Conservation (phyloP, 2,113 vertebrate species). For the Brachionichthys hirsutus region DNA sequence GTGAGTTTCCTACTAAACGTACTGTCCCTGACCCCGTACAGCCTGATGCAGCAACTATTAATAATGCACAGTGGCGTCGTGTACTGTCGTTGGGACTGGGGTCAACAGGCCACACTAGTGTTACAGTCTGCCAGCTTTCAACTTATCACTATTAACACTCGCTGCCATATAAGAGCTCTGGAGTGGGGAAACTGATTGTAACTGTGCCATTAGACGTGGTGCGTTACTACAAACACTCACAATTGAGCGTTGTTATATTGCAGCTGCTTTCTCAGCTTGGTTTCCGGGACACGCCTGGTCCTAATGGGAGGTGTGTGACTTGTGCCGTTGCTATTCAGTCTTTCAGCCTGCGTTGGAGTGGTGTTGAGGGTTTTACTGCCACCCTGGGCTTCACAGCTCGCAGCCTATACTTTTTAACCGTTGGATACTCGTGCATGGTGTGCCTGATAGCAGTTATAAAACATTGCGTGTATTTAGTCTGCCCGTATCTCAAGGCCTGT, state of each 20-base stretch:
- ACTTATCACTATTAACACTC: constrained; percentile 16
- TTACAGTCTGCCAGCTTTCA: constrained; percentile 4
- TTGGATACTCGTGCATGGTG: constrained; percentile 39
- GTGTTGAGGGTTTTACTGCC: constrained; percentile 74
- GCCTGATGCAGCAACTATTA: not conserved
- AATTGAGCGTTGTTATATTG: constrained; percentile 64
- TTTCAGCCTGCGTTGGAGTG: constrained; percentile 55
- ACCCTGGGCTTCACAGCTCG: constrained; percentile 58
- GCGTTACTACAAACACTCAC: constrained; percentile 28
- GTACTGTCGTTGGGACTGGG: not conserved
- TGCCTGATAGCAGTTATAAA: constrained; percentile 51
- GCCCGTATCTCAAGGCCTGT: constrained; percentile 54
- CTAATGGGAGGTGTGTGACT: constrained; percentile 59
- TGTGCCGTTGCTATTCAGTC: constrained; percentile 41
- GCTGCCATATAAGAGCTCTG: constrained; percentile 24
- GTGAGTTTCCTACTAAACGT: too few relatives aligned
- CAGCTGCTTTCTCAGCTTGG: constrained; percentile 68
- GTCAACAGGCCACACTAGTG: not conserved
- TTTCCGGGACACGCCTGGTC: constrained; percentile 73
- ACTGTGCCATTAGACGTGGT: constrained; percentile 54
- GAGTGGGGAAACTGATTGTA: constrained; percentile 60
- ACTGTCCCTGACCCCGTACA: not conserved
- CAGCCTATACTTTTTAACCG: constrained; percentile 57
- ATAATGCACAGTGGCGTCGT: not conserved
- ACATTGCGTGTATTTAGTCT: constrained; percentile 68